Conservation (phyloP, 2,797 vertebrate species). For the Eptatretus atami region DNA sequence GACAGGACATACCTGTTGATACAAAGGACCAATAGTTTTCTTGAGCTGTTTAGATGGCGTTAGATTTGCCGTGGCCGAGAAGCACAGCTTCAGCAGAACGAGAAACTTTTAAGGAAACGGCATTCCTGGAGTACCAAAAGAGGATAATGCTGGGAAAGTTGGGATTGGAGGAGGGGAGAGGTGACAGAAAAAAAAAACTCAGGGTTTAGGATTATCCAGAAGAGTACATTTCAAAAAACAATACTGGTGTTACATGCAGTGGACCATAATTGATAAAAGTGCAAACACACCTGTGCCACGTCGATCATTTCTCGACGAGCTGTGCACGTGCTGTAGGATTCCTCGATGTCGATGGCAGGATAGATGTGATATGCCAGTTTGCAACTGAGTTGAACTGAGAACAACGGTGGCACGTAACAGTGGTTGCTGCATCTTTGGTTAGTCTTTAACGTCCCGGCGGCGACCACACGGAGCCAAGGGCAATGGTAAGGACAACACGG, state of each 20-base stretch:
- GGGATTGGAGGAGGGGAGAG: background rate
- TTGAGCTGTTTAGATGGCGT: conserved; percentile 60
- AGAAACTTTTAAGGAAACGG: conserved; percentile 75
- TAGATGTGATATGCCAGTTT: conserved; percentile 28
- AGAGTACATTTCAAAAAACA: too few relatives aligned
- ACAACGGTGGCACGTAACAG: conserved; percentile 35
- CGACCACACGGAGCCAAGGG: conserved; percentile 42
- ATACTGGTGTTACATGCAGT: too few relatives aligned
- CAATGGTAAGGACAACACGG: conserved; percentile 35
- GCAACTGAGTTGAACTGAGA: conserved; percentile 41
- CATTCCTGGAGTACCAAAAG: conserved; percentile 33
- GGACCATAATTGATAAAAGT: background rate
- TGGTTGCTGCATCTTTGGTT: conserved; percentile 23
- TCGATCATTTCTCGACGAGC: conserved; percentile 17
- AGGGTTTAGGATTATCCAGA: too few relatives aligned
- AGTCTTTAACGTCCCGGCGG: conserved; percentile 40
- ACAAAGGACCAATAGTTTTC: conserved; percentile 42
- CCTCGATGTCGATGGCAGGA: conserved; percentile 37
- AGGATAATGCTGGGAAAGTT: background rate
- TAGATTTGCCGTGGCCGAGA: conserved; percentile 63
- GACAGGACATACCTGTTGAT: conserved; percentile 36
- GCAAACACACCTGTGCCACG: conserved; percentile 8
- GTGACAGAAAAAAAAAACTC: too few relatives aligned
- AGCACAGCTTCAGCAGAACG: conserved; percentile 59
- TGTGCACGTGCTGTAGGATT: conserved; percentile 35